Evolutionary conservation across 2,888 invertebrate species (phyloP), one percentile per base, ranked within the genome.

Genomic region (Lasioglossum pauxillum): DNA sequence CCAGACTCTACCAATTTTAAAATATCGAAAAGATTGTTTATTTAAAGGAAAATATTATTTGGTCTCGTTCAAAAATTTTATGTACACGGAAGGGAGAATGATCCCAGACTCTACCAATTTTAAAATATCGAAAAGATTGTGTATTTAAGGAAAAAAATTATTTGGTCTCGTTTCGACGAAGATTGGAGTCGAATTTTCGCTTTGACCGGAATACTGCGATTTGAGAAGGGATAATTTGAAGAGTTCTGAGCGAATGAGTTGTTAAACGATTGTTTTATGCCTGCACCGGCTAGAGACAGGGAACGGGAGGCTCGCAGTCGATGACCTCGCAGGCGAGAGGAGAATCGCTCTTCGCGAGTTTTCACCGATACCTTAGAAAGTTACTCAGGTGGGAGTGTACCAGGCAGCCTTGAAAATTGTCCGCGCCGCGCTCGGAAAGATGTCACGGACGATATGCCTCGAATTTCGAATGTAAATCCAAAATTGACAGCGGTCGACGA

Each of bases 311-410:
- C 84, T 38, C 64, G 71, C 67, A 82, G 41, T 83, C 90, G 88
- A 88, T 83, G 88, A 90, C 88, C 88, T 88, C 90, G 84, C 84
- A 53, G 7, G 78, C 88, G 84, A 90, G 81, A 86, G 84, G 86
- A 83, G 90, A 84, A 80, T 89, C 84, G 81, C 74, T 90, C 88
- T 82, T 90, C 87, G 78, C 77, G 81, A 57, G 67, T 88, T 90
- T 90, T 90, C 88, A 88, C 83, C 84, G 83, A 84, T 89, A 84
- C 77, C 82, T 85, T 88, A 87, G 90, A 90, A 89, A 88, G 90
- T 89, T 83, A 53, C 77, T 73, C 75, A 49, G 75, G 46, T 38
- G 60, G 83, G 74, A 80, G 87, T 75, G 35, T 57, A 75, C 72
- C 19, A 31, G 49, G 44, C 69, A 85, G 88, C 89, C 89, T 86